phyloP scores from a whole-genome alignment of 2,888 invertebrate genomes.

The Bellardia bayeri region DNA sequence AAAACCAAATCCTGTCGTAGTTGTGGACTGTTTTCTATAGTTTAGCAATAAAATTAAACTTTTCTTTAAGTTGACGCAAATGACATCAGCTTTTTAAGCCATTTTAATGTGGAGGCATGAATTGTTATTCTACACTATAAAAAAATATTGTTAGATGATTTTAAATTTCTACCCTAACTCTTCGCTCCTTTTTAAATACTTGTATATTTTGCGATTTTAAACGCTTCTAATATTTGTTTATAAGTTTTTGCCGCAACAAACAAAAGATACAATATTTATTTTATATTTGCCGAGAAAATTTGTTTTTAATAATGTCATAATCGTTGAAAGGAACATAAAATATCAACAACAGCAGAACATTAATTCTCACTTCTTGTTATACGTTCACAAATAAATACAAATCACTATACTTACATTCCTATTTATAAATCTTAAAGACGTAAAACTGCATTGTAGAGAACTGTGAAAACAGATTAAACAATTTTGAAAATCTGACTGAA shows the following conservation, averaged over 20 bases:
- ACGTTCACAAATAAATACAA: no score
- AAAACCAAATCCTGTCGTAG: conserved; percentile 41
- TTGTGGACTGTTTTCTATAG: conserved; percentile 38
- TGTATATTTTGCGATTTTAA: conserved; percentile 48
- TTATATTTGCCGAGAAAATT: conserved; percentile 68
- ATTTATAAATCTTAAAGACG: no score
- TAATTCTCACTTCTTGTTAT: background rate
- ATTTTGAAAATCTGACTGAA: no score
- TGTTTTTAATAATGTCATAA: conserved; percentile 81
- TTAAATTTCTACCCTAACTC: conserved; percentile 33
- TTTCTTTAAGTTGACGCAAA: conserved; percentile 41
- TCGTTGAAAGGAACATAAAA: conserved; percentile 80
- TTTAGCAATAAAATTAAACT: conserved; percentile 65
- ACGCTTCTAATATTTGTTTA: conserved; percentile 54
- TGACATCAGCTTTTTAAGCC: conserved; percentile 64
- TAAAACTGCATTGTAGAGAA: no score
- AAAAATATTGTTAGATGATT: conserved; percentile 33
- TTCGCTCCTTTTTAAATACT: conserved; percentile 13
- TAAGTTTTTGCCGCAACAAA: conserved; percentile 50
- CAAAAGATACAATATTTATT: conserved; percentile 43
- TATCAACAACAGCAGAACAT: conserved; percentile 70
- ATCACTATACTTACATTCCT: no score
- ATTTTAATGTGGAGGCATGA: conserved; percentile 7
- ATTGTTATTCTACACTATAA: conserved; percentile 32
- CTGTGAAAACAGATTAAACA: no score